These are phyloP conservation scores for Hydrophis major DNA, from an alignment of 2,797 vertebrate genomes.

Conservation along the genomic window DNA sequence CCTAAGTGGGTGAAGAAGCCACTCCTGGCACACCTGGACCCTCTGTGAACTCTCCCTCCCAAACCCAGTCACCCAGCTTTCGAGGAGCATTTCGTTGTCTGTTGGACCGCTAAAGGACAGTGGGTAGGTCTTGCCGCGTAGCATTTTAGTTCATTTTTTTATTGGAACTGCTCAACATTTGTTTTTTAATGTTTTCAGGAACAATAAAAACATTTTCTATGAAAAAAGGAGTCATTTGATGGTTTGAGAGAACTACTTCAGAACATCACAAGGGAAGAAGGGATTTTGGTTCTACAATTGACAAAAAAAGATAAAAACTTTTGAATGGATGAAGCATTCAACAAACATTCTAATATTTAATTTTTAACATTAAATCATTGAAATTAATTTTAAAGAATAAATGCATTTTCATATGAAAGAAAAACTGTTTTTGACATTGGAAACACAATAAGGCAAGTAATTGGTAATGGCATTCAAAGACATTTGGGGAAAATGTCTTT, in stretches of 20 bases:
- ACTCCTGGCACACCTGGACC: neutral
- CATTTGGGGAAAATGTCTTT: neutral
- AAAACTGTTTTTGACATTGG: neutral
- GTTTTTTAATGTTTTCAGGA: conserved; percentile 97
- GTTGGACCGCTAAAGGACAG: conserved; percentile 94
- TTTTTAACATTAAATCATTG: neutral
- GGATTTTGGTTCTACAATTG: neutral
- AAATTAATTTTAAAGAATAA: neutral
- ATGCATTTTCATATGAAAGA: neutral
- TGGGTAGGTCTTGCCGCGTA: conserved; percentile 93
- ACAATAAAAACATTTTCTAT: conserved; percentile 91
- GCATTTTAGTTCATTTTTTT: conserved; percentile 90
- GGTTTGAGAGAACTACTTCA: neutral
- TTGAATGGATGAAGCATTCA: neutral
- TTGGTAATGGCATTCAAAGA: neutral
- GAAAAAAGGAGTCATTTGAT: conserved; percentile 23
- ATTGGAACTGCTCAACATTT: conserved; percentile 91
- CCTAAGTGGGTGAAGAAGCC: conserved; percentile 64
- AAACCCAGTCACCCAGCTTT: conserved; percentile 76
- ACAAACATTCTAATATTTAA: neutral
- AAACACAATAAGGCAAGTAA: neutral
- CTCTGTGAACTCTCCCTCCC: conserved; percentile 33
- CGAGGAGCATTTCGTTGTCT: conserved; percentile 86
- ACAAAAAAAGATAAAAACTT: neutral
- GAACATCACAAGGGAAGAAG: neutral